Evolutionary conservation across 2,113 vertebrate genomes (phyloP).

Genomic region (Turnix velox): DNA sequence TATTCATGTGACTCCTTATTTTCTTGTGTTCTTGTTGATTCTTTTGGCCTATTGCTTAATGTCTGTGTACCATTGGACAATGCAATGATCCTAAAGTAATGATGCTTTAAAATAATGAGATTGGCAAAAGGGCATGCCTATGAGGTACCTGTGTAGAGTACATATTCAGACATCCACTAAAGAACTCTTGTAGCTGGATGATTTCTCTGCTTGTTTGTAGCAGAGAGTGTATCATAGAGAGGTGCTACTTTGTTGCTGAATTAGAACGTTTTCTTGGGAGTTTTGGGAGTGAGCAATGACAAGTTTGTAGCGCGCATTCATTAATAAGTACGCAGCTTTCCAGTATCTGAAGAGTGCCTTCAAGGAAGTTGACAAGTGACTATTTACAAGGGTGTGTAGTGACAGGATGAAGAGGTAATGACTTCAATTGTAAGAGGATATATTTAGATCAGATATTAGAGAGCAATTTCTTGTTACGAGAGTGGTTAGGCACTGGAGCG

Average conservation of each 20-base stretch:
- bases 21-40: background rate
- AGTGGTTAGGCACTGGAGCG: background rate
- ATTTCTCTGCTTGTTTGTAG: slow-evolving; percentile 10
- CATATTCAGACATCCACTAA: background rate
- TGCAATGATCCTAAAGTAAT: background rate
- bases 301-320: background rate
- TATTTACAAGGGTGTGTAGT: background rate
- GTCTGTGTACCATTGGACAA: background rate
- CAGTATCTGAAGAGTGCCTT: background rate
- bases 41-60: background rate
- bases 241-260: background rate
- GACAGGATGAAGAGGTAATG: background rate
- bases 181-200: slow-evolving; percentile 6
- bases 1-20: background rate
- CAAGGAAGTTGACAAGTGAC: background rate
- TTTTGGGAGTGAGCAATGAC: slow-evolving; percentile 4
- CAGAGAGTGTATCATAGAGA: slow-evolving; percentile 1
- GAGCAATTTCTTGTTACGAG: background rate
- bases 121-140: background rate
- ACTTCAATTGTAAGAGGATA: background rate
- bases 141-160: background rate
- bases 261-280: background rate
- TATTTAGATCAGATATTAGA: background rate
- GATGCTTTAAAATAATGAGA: background rate
- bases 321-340: background rate